phyloP scores from a whole-genome alignment of 1,140 invertebrate species.

The Palaemon carinicauda region DNA sequence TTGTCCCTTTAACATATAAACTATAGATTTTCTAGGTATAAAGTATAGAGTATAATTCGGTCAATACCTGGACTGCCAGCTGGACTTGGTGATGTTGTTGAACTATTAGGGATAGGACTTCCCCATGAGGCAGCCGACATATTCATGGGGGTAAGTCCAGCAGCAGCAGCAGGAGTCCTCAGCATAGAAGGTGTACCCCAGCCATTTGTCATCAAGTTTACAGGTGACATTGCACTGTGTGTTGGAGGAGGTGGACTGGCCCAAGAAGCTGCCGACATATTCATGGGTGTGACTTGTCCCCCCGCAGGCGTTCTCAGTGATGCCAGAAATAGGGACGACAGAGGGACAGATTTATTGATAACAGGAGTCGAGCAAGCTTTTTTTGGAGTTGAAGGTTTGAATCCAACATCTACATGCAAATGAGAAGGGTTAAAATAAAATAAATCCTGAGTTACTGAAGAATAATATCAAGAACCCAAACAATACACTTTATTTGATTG shows the following conservation, averaged over 20 bases:
- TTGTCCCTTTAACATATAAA: too few species aligned
- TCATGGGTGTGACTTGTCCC: slow-evolving; percentile 6
- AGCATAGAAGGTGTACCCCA: background rate
- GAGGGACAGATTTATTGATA: slow-evolving; percentile 17
- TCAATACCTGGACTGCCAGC: background rate
- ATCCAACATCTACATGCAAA: slow-evolving; percentile 21
- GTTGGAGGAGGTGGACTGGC: slow-evolving; percentile 1
- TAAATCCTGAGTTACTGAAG: background rate
- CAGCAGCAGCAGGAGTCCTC: too few species aligned
- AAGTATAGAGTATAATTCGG: background rate
- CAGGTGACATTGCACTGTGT: background rate
- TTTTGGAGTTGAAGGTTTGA: slow-evolving; percentile 26
- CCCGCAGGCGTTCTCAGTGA: slow-evolving; percentile 12
- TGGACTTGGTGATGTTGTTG: background rate
- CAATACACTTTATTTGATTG: too few species aligned
- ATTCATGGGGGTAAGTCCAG: too few species aligned
- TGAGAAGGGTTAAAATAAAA: background rate
- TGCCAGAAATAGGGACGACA: slow-evolving; percentile 31
- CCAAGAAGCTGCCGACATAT: slow-evolving; percentile 9
- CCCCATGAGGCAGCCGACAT: too few species aligned
- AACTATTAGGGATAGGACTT: too few species aligned
- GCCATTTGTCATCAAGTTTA: background rate
- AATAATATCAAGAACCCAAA: background rate
- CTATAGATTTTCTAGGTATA: background rate
- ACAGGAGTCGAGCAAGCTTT: slow-evolving; percentile 38